Percentiles rank a stretch among this genome's conserved stretches.
phyloP scores from a whole-genome alignment of 2,113 vertebrate species.

The Butastur rufipennis region DNA sequence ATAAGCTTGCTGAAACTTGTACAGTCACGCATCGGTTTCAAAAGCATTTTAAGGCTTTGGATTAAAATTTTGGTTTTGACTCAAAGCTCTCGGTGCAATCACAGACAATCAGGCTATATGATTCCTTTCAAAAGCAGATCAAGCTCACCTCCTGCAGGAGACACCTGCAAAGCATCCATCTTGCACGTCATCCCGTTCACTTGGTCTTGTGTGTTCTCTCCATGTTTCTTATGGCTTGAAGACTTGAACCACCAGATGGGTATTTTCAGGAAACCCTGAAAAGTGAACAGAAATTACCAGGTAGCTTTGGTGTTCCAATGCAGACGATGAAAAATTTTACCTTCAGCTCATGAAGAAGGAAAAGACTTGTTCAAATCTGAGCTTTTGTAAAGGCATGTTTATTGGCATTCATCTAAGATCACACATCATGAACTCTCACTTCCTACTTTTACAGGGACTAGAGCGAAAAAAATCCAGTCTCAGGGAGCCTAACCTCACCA shows the following conservation, averaged over 20 bases:
- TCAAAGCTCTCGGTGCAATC: not conserved
- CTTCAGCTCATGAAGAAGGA: not conserved
- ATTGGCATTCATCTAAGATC: not conserved
- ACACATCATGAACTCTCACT: not conserved
- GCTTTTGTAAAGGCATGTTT: not conserved
- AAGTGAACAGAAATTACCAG: not conserved
- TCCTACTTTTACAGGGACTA: not conserved
- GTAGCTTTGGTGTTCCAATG: not conserved
- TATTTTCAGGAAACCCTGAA: constrained; percentile 87
- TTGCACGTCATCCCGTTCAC: constrained; percentile 39
- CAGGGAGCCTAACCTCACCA: not conserved
- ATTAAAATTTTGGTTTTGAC: not conserved
- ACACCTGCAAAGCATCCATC: constrained; percentile 27
- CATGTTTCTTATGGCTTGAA: not conserved
- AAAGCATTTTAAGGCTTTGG: not conserved
- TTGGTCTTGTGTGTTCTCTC: not conserved
- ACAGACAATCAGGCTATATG: not conserved
- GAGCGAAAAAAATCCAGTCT: not conserved
- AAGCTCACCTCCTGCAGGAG: constrained; percentile 57
- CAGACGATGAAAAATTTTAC: not conserved
- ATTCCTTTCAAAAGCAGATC: not conserved
- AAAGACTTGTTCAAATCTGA: not conserved
- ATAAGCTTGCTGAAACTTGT: not conserved
- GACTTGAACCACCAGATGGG: constrained; percentile 80
- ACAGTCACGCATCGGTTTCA: not conserved